These are phyloP conservation scores for Drosophila mulleri DNA, from an alignment of 2,888 invertebrate species.

Conservation along the genomic window DNA sequence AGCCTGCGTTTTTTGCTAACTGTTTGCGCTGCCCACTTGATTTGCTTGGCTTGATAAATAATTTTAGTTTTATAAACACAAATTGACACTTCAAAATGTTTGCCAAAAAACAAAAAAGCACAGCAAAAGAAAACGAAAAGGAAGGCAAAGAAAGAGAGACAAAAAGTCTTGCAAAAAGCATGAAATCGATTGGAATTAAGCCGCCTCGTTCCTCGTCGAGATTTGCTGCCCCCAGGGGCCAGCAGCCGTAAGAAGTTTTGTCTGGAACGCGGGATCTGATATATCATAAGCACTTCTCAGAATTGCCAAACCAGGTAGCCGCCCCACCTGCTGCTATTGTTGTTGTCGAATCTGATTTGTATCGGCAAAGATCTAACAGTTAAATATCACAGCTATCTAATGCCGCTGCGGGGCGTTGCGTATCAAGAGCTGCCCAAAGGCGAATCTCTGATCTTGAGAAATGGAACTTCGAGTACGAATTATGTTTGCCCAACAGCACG, in stretches of 20 bases:
- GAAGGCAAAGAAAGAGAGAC: slow-evolving; percentile 1
- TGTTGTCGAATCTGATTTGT: slow-evolving; percentile 57
- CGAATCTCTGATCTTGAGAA: slow-evolving; percentile 42
- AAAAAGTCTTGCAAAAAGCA: slow-evolving; percentile 35
- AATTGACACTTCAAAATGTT: slow-evolving; percentile 77
- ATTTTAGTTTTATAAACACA: slow-evolving; percentile 75
- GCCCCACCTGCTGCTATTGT: slow-evolving; percentile 45
- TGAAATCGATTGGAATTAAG: slow-evolving; percentile 72
- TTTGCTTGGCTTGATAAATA: slow-evolving; percentile 68
- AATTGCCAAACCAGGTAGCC: slow-evolving; percentile 69
- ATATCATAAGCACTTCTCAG: slow-evolving; percentile 65
- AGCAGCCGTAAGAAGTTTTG: slow-evolving; percentile 11
- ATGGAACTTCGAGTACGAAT: slow-evolving; percentile 33
- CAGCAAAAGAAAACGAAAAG: slow-evolving; percentile 20
- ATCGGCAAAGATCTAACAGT: slow-evolving; percentile 72
- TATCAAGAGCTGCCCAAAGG: slow-evolving; percentile 37
- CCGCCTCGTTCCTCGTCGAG: slow-evolving; percentile 43
- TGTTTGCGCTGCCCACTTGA: slow-evolving; percentile 73
- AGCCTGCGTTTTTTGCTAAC: slow-evolving; percentile 47
- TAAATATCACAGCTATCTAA: slow-evolving; percentile 36
- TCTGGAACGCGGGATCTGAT: slow-evolving; percentile 34
- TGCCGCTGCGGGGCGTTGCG: slow-evolving; percentile 32
- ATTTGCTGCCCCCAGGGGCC: slow-evolving; percentile 39
- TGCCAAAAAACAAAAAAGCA: slow-evolving; percentile 52
- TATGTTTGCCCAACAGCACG: slow-evolving; percentile 56